A percentile compares a stretch with the other conserved stretches of the same genome.
These are phyloP conservation scores for Silurus asotus DNA, from an alignment of 2,113 vertebrate species.

Conservation along the genomic window DNA sequence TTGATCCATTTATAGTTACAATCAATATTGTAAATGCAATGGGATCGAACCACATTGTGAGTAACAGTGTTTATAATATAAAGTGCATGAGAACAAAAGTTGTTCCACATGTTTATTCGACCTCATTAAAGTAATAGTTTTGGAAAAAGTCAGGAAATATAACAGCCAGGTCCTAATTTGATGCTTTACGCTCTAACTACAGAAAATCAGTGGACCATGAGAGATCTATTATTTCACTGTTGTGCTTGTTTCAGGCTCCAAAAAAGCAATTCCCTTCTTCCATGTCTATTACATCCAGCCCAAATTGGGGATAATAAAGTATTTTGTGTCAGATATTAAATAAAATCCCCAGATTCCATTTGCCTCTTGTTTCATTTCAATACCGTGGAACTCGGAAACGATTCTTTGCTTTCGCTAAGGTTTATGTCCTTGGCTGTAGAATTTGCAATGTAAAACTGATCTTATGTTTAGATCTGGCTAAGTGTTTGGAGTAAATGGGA, in stretches of 20 bases:
- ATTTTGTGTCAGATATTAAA: constrained; percentile 40
- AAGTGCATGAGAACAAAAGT: background rate
- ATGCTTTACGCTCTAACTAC: constrained; percentile 9
- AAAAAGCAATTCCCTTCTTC: constrained; percentile 25
- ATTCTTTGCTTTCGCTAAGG: constrained; percentile 12
- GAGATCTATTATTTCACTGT: constrained; percentile 16
- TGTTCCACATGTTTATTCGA: background rate
- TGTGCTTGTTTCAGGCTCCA: background rate
- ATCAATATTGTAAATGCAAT: background rate
- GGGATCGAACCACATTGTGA: background rate
- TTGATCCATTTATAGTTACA: background rate
- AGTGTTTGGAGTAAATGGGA: constrained; percentile 27
- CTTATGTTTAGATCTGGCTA: constrained; percentile 26
- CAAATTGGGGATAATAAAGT: constrained; percentile 51
- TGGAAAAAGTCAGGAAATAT: background rate
- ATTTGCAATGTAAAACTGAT: constrained; percentile 16
- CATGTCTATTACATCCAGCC: constrained; percentile 23
- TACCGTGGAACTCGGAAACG: constrained; percentile 23
- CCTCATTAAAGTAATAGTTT: background rate
- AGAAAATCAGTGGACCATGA: constrained; percentile 14
- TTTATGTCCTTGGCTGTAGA: background rate
- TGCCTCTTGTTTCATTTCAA: constrained; percentile 45
- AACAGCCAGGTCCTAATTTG: background rate
- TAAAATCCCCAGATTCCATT: constrained; percentile 46
- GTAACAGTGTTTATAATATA: background rate